A percentile compares a stretch with the other conserved stretches of the same genome.
These are phyloP conservation scores for Drosophila varians DNA, from an alignment of 1,140 invertebrate species.

Conservation along the genomic window DNA sequence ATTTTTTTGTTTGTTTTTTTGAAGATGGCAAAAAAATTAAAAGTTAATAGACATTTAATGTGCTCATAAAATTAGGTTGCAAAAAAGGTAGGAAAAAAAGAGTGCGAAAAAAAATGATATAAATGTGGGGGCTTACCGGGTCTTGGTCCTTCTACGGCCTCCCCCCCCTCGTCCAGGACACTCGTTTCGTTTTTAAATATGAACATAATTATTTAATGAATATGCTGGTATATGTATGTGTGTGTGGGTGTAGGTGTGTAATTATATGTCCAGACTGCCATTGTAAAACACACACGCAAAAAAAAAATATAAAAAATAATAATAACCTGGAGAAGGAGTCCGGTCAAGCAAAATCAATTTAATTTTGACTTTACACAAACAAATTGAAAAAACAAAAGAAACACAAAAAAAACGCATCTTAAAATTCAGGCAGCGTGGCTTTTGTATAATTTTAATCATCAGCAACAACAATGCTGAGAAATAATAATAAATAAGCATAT, in stretches of 20 bases:
- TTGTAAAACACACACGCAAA: too few species aligned
- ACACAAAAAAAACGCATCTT: constrained; percentile 60
- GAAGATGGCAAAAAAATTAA: constrained; percentile 10
- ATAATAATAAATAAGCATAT: constrained; percentile 79
- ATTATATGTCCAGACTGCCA: constrained; percentile 54
- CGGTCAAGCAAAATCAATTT: constrained; percentile 68
- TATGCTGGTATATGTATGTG: constrained; percentile 45
- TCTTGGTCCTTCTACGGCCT: neutral
- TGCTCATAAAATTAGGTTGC: constrained; percentile 11
- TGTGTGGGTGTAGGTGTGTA: constrained; percentile 9
- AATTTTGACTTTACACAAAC: constrained; percentile 53
- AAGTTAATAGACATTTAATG: constrained; percentile 29
- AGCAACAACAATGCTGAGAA: constrained; percentile 31
- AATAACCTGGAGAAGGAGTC: too few species aligned
- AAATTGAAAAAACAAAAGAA: constrained; percentile 17
- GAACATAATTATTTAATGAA: constrained; percentile 76
- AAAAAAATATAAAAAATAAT: too few species aligned
- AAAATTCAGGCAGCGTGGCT: constrained; percentile 62
- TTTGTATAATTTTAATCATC: constrained; percentile 75
- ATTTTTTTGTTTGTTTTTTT: constrained; percentile 4
- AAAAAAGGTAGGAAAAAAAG: neutral
- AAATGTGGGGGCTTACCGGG: neutral
- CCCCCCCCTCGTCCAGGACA: constrained; percentile 1
- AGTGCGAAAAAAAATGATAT: too few species aligned
- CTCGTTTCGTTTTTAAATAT: constrained; percentile 69